These are phyloP conservation scores for Craniophora ligustri DNA, from an alignment of 2,888 invertebrate species.

Conservation along the genomic window DNA sequence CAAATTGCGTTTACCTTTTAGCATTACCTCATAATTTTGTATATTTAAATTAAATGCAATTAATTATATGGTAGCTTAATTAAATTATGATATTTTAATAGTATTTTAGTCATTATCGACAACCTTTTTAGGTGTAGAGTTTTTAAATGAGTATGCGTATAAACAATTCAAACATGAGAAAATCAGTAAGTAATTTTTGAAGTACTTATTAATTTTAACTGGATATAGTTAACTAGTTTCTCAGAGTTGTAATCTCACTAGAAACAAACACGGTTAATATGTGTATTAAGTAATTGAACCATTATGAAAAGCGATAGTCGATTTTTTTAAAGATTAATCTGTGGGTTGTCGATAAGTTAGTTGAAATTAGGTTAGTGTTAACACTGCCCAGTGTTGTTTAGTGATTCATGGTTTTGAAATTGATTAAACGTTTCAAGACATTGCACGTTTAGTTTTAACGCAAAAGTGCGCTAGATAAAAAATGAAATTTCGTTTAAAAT, in stretches of 20 bases:
- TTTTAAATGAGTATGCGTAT: not conserved
- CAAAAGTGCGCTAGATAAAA: slow-evolving; percentile 17
- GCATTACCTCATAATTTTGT: slow-evolving; percentile 66
- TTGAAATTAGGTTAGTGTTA: slow-evolving; percentile 34
- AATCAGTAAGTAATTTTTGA: not conserved
- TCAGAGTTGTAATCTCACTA: slow-evolving; percentile 13
- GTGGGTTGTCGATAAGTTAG: slow-evolving; percentile 54
- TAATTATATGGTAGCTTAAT: slow-evolving; percentile 45
- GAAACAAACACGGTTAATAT: not conserved
- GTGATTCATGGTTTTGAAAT: slow-evolving; percentile 33
- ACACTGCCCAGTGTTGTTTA: slow-evolving; percentile 50
- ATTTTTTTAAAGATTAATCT: slow-evolving; percentile 11
- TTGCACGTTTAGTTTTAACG: not conserved
- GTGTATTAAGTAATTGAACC: no score
- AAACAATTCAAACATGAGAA: not conserved
- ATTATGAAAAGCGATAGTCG: no score
- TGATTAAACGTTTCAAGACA: slow-evolving; percentile 22
- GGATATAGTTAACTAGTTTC: slow-evolving; percentile 7
- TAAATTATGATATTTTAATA: slow-evolving; percentile 45
- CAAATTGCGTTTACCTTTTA: slow-evolving; percentile 70
- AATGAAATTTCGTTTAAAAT: slow-evolving; percentile 34
- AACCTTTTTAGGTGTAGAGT: slow-evolving; percentile 37
- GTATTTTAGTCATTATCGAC: slow-evolving; percentile 54
- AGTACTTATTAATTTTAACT: slow-evolving; percentile 8
- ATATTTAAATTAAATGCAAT: slow-evolving; percentile 55